Evolutionary conservation across 1,140 invertebrate genomes (phyloP), one percentile per base, ranked within the genome.

Genomic region (Orussus abietinus): DNA sequence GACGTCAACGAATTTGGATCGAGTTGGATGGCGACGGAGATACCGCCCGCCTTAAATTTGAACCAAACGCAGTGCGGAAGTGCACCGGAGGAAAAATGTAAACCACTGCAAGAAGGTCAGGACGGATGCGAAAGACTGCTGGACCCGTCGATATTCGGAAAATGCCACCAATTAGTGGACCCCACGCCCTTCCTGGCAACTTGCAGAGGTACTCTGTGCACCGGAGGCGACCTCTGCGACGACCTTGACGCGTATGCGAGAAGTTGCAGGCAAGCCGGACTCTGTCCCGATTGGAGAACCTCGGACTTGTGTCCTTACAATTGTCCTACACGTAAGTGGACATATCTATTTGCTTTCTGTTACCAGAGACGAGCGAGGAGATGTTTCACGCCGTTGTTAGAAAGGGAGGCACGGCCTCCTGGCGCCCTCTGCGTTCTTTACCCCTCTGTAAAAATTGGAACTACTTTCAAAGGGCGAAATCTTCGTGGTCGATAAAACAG

Each of bases 91-190:
- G 67, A 75, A 11, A 62, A 74, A 28, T 85, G 84, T 43, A 28
- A 12, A 3, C 18, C 38, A n/a, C 35, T 47, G 15, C 5, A 31
- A 31, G 30, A 72, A 0, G 77, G 82, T 12, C 47, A 69, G 28
- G 81, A 88, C 66, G 77, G 79, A 2, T 89, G 87, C 51, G 64
- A 78, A 18, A 75, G 78, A 19, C 63, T 90, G 5, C 64, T 82
- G 49, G 77, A 85, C 49, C 53, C 66, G 10, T 69, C 76, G 7
- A 71, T 76, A 28, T 90, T 88, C 55, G 82, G 80, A 51, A 64
- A 84, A 68, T 92, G 89, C 52, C 81, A 85, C 51, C 75, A 78
- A 14, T 61, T 89, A 1, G 76, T 90, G 5, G 81, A 90, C 51
- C 84, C 86, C 1, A 57, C 64, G 10, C 61, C 79, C 0, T 88